Evolutionary conservation across 2,797 vertebrate genomes (phyloP).

Genomic region (Cheirogaleus major): DNA sequence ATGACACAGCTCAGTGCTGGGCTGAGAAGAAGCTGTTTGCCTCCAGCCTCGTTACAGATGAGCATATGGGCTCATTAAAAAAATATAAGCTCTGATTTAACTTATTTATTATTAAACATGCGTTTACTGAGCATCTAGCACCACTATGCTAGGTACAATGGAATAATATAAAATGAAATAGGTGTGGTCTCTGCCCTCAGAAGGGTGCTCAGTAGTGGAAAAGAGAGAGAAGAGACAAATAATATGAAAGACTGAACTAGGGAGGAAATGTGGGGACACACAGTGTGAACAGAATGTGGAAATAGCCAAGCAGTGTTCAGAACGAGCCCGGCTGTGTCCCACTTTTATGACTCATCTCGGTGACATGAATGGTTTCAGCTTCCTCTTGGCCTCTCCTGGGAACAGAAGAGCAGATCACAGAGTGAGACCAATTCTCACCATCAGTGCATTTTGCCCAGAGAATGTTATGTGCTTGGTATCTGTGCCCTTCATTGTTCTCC

Average conservation of each 20-base stretch:
- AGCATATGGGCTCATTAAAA: not conserved
- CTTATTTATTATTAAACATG: conserved; percentile 3
- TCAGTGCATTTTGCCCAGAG: not conserved
- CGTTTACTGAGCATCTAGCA: not conserved
- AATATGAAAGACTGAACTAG: not conserved
- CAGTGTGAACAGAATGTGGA: not conserved
- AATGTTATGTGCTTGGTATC: not conserved
- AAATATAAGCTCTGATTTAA: not conserved
- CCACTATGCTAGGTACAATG: not conserved
- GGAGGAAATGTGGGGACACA: not conserved
- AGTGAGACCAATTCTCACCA: not conserved
- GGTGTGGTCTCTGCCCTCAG: not conserved
- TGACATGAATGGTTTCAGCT: not conserved
- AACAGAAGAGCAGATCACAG: not conserved
- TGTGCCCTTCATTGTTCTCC: not conserved
- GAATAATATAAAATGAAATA: not conserved
- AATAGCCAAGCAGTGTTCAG: not conserved
- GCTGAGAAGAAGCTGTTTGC: not conserved
- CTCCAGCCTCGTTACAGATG: not conserved
- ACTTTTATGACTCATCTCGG: not conserved
- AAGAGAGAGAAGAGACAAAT: not conserved
- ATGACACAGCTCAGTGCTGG: not conserved
- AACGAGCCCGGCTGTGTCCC: not conserved
- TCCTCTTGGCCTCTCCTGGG: not conserved
- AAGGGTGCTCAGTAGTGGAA: not conserved